Percentiles rank a stretch among this genome's conserved stretches.
Evolutionary conservation across 1,140 invertebrate species (phyloP).

Genomic region (Cardiocondyla obscurior): DNA sequence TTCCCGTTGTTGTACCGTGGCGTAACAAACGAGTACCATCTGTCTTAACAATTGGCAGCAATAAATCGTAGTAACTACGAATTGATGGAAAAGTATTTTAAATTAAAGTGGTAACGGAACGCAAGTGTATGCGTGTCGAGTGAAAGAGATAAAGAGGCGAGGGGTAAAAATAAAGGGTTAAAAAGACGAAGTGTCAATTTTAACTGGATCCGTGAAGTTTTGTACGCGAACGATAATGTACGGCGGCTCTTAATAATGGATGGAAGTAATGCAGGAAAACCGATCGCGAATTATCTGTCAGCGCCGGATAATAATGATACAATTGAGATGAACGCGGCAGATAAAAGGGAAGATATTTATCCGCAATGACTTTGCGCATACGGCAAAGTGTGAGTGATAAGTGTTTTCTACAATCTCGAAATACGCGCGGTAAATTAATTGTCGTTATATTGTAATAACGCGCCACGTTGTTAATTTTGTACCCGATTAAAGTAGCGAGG

Average conservation of each 20-base stretch:
- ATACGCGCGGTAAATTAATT: constrained; percentile 28
- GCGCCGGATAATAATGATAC: constrained; percentile 1
- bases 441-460: constrained; percentile 21
- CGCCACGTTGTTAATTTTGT: constrained; percentile 35
- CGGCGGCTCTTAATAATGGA: not conserved
- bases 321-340: not conserved
- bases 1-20: constrained; percentile 12
- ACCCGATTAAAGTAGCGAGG: constrained; percentile 9
- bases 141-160: constrained; percentile 23
- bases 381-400: constrained; percentile 24
- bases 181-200: constrained; percentile 48
- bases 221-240: constrained; percentile 22
- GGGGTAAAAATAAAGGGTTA: not conserved
- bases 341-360: not conserved
- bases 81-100: constrained; percentile 42
- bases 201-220: constrained; percentile 17
- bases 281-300: constrained; percentile 3
- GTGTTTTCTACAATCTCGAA: constrained; percentile 29
- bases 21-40: constrained; percentile 31
- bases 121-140: constrained; percentile 11
- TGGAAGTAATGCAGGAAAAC: not conserved
- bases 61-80: constrained; percentile 37
- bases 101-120: constrained; percentile 18
- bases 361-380: not conserved
- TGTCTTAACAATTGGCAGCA: constrained; percentile 47